Evolutionary conservation across 2,888 invertebrate genomes (phyloP).

Genomic region (Dugesia japonica): DNA sequence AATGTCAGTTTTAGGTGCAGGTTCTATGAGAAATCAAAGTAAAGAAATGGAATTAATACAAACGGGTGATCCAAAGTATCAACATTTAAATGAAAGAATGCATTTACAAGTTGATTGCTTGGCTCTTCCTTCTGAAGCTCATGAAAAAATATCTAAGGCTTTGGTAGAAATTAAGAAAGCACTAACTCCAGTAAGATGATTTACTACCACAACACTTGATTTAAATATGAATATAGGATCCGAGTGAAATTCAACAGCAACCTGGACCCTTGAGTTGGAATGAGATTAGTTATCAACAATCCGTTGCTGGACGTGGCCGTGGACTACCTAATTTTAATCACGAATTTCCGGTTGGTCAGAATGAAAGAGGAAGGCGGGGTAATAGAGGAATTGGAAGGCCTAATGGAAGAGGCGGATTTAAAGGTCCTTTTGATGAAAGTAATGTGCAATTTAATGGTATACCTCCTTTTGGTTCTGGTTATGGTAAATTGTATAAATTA

Average conservation of each 20-base stretch:
- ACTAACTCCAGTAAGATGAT: neutral
- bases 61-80: constrained; percentile 22
- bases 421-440: neutral
- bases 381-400: neutral
- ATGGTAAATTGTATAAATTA: neutral
- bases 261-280: neutral
- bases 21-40: constrained; percentile 6
- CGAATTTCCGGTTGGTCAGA: neutral
- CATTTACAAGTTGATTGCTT: constrained; percentile 23
- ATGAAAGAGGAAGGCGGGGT: neutral
- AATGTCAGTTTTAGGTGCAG: constrained; percentile 13
- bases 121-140: neutral
- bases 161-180: constrained; percentile 11
- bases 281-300: neutral
- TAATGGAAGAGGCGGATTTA: neutral
- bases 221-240: neutral
- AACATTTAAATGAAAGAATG: constrained; percentile 21
- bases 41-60: constrained; percentile 21
- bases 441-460: neutral
- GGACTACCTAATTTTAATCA: neutral
- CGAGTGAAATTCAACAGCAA: neutral
- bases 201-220: neutral
- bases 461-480: neutral
- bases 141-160: neutral
- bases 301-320: neutral